Evolutionary conservation across 2,113 vertebrate genomes (phyloP), one percentile per base, ranked within the genome.

Genomic region (Clinocottus analis): DNA sequence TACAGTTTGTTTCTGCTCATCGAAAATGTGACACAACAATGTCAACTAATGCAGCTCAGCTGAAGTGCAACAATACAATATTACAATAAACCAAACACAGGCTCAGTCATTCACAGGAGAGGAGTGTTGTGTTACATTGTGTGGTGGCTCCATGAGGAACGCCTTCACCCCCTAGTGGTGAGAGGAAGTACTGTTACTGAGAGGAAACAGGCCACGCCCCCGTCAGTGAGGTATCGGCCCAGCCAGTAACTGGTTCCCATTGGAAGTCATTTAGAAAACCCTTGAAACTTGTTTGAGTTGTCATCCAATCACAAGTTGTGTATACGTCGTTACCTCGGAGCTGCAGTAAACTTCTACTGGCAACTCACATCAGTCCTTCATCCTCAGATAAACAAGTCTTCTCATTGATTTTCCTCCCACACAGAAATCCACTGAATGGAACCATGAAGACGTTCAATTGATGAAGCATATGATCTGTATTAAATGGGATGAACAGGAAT

Each of bases 61-160:
- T 71, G 23, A 45, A 29, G 25, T 23, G 29, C 29, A 51, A 7
- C 8, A 23, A 17, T 4, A n/a, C 37, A 19, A 19, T 1, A 35
- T 13, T 49, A 23, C 43, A 64, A 63, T 16, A 31, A 33, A 71
- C 13, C 37, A 6, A 56, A 33, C 11, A 61, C 58, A 35, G 75
- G 75, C 66, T 63, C 66, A 63, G 65, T 70, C 25, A 43, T 53
- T 62, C 23, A 41, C 55, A 70, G 58, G 17, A 39, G 53, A 37
- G 23, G 21, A 41, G 29, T 67, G 33, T 1, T 31, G 33, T 5
- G 33, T 4, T 33, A 33, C 33, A 33, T 33, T 3, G 33, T 3
- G 33, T 33, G 29, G 29, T 4, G 29, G 29, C 29, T 31, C n/a
- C n/a, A n/a, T n/a, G n/a, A n/a, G n/a, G n/a, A n/a, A n/a, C n/a